Evolutionary conservation across 1,140 invertebrate genomes (phyloP), one percentile per base, ranked within the genome.

Genomic region (Augochlora pura): DNA sequence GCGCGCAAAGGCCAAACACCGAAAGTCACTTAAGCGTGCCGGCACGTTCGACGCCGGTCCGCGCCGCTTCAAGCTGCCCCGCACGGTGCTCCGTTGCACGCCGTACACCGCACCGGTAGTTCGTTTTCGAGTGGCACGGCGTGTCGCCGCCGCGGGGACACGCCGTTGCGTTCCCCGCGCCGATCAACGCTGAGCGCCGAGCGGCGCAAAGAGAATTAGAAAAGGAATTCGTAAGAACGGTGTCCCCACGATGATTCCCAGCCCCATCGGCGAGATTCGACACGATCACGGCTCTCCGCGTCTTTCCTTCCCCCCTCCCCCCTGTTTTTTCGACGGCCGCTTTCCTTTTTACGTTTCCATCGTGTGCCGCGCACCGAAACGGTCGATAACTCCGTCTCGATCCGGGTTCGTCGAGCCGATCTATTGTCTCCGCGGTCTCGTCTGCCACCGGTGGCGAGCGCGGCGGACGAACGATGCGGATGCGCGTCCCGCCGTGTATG

Each of bases 1-100:
- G 83, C 74, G 86, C 65, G 77, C 81, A 84, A 87, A 86, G 86
- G 85, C 85, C 88, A 91, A 92, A 92, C 91, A 92, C 88, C 91
- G 88, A 92, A 92, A 92, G 91, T 92, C 90, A 92, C 91, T 92
- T 92, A 92, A 91, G 90, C 81, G 83, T 83, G 82, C 81, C 77
- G 81, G 80, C 83, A 80, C 80, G 83, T 81, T 85, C 84, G 80
- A 85, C 75, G 80, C 77, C 27, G 46, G 8, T 12, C 46, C 14
- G 46, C 46, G 46, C 16, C 49, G 49, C 42, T 46, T 14, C 42
- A 12, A 12, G 14, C 42, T 14, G 42, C 42, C 12, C 42, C 42
- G 1, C 12, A 46, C 42, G 10, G 42, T n/a, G 49, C 49, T 21
- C 49, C 49, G 49, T 21, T 16, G 5, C 49, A 14, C 75, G 80